A percentile compares a stretch with the other conserved stretches of the same genome.
phyloP scores from a whole-genome alignment of 2,797 vertebrate species.

The Aratinga solstitialis region DNA sequence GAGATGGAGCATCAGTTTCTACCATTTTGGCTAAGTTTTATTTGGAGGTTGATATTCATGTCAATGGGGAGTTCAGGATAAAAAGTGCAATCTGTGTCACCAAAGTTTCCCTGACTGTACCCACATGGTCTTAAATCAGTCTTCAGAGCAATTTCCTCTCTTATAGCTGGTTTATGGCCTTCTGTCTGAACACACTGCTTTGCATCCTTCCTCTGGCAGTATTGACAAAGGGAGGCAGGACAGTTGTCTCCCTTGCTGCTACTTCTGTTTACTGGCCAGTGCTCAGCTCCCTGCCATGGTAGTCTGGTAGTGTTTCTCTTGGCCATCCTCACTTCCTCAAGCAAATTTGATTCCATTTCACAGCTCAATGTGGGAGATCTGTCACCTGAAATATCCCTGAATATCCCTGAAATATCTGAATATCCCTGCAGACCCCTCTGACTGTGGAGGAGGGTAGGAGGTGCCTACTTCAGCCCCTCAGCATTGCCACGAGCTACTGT shows the following conservation, averaged over 20 bases:
- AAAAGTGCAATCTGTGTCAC: not conserved
- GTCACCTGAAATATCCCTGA: not conserved
- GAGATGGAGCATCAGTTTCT: not conserved
- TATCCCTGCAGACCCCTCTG: too few relatives aligned
- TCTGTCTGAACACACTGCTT: not conserved
- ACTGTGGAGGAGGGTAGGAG: accelerated
- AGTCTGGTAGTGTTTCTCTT: not conserved
- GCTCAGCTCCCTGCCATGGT: not conserved
- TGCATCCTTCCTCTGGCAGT: not conserved
- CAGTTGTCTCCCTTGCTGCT: not conserved
- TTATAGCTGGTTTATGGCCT: not conserved
- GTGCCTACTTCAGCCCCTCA: not conserved
- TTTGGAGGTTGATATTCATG: not conserved
- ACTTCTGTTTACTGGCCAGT: not conserved
- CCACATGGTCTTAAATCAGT: not conserved
- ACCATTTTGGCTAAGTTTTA: not conserved
- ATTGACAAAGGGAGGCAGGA: not conserved
- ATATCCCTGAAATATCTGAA: not conserved
- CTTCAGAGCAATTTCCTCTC: not conserved
- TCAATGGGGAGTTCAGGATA: not conserved
- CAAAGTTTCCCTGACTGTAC: not conserved
- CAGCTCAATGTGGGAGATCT: not conserved
- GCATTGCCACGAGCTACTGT: not conserved
- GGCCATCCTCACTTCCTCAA: not conserved
- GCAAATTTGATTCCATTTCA: not conserved